Evolutionary conservation across 2,797 vertebrate genomes (phyloP).

Genomic region (Enteromius fasciolatus): DNA sequence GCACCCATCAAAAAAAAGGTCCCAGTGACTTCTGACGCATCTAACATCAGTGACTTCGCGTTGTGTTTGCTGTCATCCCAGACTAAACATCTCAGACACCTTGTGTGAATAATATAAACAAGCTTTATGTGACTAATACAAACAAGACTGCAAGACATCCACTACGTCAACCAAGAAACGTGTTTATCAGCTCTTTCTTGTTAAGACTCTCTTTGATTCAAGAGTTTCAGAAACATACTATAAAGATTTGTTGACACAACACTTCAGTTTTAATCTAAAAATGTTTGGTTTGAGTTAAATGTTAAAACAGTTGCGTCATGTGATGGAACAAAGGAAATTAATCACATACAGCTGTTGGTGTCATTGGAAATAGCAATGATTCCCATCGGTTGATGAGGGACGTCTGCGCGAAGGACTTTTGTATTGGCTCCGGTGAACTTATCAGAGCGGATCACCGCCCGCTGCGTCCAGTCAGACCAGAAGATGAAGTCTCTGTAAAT

Average conservation of each 20-base stretch:
- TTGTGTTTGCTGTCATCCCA: conserved; percentile 30
- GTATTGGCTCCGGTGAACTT: conserved; percentile 86
- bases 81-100: conserved; percentile 21
- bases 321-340: not conserved
- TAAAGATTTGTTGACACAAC: not conserved
- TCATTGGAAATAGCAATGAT: conserved; percentile 86
- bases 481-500: conserved; percentile 86
- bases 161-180: not conserved
- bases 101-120: conserved; percentile 16
- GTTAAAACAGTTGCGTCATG: not conserved
- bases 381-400: conserved; percentile 87
- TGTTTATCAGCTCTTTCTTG: not conserved
- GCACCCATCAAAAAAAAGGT: conserved; percentile 8
- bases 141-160: not conserved
- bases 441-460: conserved; percentile 84
- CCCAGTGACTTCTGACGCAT: conserved; percentile 29
- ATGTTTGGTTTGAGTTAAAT: conserved; percentile 12
- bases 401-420: conserved; percentile 84
- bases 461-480: conserved; percentile 86
- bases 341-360: conserved; percentile 85
- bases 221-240: not conserved
- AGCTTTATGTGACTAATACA: conserved; percentile 24
- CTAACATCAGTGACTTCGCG: conserved; percentile 22
- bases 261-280: not conserved
- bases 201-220: not conserved